phyloP scores from a whole-genome alignment of 2,888 invertebrate species.

The Antitype chi region DNA sequence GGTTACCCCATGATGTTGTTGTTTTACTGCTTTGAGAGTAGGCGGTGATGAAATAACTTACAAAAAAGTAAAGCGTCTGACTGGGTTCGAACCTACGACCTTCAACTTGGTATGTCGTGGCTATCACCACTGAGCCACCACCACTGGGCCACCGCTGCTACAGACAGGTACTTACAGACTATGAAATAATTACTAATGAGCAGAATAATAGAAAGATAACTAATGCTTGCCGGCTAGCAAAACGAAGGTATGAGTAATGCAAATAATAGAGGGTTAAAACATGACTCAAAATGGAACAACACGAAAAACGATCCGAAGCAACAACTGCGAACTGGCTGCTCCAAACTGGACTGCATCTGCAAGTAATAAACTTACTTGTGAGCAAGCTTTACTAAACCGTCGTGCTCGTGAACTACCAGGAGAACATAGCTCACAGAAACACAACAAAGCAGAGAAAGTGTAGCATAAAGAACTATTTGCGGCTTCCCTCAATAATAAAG shows the following conservation, averaged over 20 bases:
- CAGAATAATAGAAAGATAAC: background rate
- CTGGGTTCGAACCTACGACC: no score
- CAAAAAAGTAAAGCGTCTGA: no score
- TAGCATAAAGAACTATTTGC: conserved; percentile 48
- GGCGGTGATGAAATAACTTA: no score
- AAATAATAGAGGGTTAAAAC: background rate
- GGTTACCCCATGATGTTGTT: no score
- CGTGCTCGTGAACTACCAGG: conserved; percentile 14
- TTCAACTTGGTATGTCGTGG: no score
- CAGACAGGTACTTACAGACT: background rate
- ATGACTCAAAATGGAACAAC: background rate
- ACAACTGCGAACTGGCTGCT: background rate
- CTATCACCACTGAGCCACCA: no score
- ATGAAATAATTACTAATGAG: background rate
- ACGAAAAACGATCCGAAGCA: background rate
- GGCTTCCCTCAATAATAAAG: conserved; percentile 49
- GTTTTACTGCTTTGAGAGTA: no score
- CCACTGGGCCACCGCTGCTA: no score
- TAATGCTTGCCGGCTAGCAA: background rate
- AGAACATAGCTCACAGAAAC: conserved; percentile 40
- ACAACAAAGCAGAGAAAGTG: conserved; percentile 62
- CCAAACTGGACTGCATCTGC: background rate
- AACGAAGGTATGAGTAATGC: background rate
- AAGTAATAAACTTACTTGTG: conserved; percentile 1
- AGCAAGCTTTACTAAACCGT: conserved; percentile 11